Conservation (phyloP, 2,113 vertebrate species). For the Jacana jacana region DNA sequence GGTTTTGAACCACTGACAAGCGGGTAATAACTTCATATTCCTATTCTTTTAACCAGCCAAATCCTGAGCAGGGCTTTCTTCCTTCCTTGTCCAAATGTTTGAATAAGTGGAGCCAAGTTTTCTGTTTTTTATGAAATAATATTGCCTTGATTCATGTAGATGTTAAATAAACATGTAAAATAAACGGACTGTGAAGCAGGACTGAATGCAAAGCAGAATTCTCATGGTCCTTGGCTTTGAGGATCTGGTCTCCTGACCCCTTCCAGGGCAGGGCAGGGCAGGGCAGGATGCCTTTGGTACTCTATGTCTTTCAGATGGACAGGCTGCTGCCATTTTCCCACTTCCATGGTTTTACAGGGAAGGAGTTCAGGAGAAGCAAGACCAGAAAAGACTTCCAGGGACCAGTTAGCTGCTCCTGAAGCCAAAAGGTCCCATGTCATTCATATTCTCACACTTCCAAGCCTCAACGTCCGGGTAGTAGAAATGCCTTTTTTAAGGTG, state of each 20-base stretch:
- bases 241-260: not conserved
- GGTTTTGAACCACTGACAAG: conserved; percentile 2
- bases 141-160: conserved; percentile 45
- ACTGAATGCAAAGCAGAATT: conserved; percentile 36
- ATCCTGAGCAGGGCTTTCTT: conserved; percentile 21
- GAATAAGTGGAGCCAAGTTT: conserved; percentile 52
- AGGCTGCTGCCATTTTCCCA: not conserved
- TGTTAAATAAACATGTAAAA: conserved; percentile 57
- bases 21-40: conserved; percentile 25
- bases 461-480: not conserved
- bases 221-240: conserved; percentile 21
- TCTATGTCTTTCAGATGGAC: not conserved
- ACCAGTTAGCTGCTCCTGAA: not conserved
- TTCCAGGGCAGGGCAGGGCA: not conserved
- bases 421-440: not conserved
- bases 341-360: not conserved
- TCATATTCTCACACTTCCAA: not conserved
- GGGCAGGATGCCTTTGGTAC: not conserved
- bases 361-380: not conserved
- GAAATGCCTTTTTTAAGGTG: not conserved
- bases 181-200: not conserved
- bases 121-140: conserved; percentile 32
- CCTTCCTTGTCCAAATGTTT: conserved; percentile 64
- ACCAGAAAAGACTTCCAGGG: not conserved
- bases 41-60: conserved; percentile 28